phyloP scores from a whole-genome alignment of 2,113 vertebrate genomes.

The Oncorhynchus gorbuscha region DNA sequence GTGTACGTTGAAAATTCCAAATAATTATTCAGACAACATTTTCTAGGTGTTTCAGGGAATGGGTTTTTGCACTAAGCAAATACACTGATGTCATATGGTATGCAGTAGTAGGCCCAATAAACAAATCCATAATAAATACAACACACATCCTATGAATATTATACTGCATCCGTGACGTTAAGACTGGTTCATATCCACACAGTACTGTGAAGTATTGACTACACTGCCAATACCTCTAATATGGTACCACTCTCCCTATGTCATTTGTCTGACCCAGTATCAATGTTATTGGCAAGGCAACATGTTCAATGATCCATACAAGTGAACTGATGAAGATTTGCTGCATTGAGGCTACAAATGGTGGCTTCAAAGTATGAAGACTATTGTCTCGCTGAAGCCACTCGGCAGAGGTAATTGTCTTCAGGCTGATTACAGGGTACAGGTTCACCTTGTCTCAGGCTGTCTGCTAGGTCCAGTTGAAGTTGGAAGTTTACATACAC shows the following conservation, averaged over 20 bases:
- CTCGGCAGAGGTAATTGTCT: conserved; percentile 27
- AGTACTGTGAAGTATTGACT: too few relatives aligned
- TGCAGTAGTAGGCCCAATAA: background rate
- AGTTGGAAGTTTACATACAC: too few relatives aligned
- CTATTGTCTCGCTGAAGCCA: conserved; percentile 10
- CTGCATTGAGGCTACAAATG: too few relatives aligned
- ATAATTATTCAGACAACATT: conserved; percentile 23
- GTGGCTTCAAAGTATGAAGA: too few relatives aligned
- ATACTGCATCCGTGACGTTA: background rate
- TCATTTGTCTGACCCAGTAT: too few relatives aligned
- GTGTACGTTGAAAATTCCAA: conserved; percentile 1
- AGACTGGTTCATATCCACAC: too few relatives aligned
- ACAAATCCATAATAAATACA: background rate
- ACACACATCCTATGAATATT: background rate
- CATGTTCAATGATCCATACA: too few relatives aligned
- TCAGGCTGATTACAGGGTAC: conserved; percentile 1
- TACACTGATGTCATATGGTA: background rate
- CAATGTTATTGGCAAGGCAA: too few relatives aligned
- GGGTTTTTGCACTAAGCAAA: conserved; percentile 4
- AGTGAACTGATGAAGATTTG: too few relatives aligned
- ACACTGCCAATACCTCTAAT: too few relatives aligned
- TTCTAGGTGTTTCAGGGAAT: conserved; percentile 1
- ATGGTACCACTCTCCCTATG: too few relatives aligned
- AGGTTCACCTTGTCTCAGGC: background rate
- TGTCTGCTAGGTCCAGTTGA: background rate